Evolutionary conservation across 37 sponge, comb jelly and placozoan species (phyloP), one percentile per base, ranked within the genome.

Genomic region (Oscarella lobularis): DNA sequence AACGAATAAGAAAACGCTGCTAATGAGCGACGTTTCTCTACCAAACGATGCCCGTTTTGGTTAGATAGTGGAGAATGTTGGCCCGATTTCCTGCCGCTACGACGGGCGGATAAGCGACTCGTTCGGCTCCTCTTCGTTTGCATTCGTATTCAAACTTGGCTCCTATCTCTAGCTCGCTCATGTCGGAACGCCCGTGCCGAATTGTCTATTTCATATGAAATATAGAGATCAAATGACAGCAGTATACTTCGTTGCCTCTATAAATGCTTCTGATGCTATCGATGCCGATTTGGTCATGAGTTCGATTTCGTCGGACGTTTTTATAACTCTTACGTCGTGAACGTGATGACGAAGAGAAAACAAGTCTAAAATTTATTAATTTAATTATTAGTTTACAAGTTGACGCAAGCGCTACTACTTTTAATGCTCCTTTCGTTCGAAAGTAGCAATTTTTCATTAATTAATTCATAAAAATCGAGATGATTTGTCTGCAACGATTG

Each of bases 81-180:
- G 85, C 92, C 48, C 92, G 80, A 31, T 35, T 34, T 0, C 92
- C 92, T 1, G 87, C 89, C 1, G 85, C 92, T 2, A 90, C 92
- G 55, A 90, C 92, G 29, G 92, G 92, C 2, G 85, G 85, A 60
- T 77, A 90, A 37, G 92, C 82, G 66, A 90, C 35, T 67, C 82
- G 69, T 76, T 84, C 80, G n/a, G 92, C 92, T 37, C 92, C 92
- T 1, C 66, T 31, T 74, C 66, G 81, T 70, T 78, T 81, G 3
- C 87, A 39, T 33, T 60, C 55, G 72, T 87, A 85, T 68, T 90
- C 92, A 75, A 90, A 76, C 1, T 66, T 55, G 2, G 84, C 76
- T 78, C 86, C 88, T 55, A 90, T 65, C 40, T 85, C 68, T 29
- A 35, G 66, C 79, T 90, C 92, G 27, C 48, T 82, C 75, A 87